Evolutionary conservation across 2,797 vertebrate genomes (phyloP), one percentile per base, ranked within the genome.

Genomic region (Gallinago solitaria): DNA sequence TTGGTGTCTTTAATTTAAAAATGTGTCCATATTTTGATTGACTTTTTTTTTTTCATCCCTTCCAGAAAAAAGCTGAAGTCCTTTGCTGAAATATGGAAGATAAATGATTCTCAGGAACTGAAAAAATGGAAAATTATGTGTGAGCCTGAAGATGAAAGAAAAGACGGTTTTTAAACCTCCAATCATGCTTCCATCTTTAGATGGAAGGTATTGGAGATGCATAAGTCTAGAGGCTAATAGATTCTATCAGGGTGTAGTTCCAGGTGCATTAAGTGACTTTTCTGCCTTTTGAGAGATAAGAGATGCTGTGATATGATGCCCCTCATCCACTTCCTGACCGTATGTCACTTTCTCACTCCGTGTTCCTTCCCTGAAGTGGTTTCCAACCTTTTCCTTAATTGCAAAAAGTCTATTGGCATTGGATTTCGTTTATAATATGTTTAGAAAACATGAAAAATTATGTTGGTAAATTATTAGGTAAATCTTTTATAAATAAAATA

Each of bases 61-160:
- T 50, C 33, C 89, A 98, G 98, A 86, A 97, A 97, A 89, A 97
- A 89, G 11, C 95, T 98, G 1, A 97, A 96, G 78, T 95, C 69
- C 43, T 98, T 98, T 97, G 68, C 93, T 76, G 93, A 96, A 64
- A 65, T 95, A 13, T 98, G 98, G 98, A 96, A 50, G 19, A 90
- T 95, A 65, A 86, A 89, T 43, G 73, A 94, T 86, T 70, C 89
- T 78, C 88, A 93, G 91, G 97, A 97, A 30, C 90, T 98, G 51
- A 95, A 93, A 51, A 95, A 95, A 57, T 98, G 97, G 97, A 97
- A 76, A 89, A 97, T 79, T 32, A 32, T 48, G 19, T 89, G 59
- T 84, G 94, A 95, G 87, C 45, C 37, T 67, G 95, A 89, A 76
- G 87, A 92, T 88, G 87, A 96, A 89, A 93, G 69, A 91, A 86